Conservation (phyloP, 2,888 invertebrate genomes). For the Thumatha senex region DNA sequence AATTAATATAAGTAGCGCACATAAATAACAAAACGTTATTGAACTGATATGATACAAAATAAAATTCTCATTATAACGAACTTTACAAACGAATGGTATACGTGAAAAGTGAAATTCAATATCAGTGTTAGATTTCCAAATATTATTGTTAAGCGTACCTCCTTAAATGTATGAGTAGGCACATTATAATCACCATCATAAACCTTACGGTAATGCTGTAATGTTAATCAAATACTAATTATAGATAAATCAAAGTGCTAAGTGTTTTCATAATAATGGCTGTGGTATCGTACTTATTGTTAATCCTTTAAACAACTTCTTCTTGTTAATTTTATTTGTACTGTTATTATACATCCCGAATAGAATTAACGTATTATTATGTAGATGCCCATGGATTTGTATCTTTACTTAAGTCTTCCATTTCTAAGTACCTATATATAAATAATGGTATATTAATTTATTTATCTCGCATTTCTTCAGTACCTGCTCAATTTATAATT, state of each 20-base stretch:
- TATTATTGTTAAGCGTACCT: slow-evolving; percentile 38
- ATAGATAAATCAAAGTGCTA: slow-evolving; percentile 73
- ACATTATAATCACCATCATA: slow-evolving; percentile 44
- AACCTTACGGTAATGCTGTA: slow-evolving; percentile 28
- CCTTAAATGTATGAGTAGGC: slow-evolving; percentile 36
- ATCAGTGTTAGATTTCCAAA: slow-evolving; percentile 28
- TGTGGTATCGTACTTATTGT: slow-evolving; percentile 80
- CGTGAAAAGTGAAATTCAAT: slow-evolving; percentile 42
- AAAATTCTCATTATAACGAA: not conserved
- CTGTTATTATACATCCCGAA: slow-evolving; percentile 51
- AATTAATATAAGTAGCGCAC: not conserved
- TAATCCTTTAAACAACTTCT: slow-evolving; percentile 66
- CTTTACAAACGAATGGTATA: slow-evolving; percentile 46
- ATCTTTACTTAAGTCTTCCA: slow-evolving; percentile 79
- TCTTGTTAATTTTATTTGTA: slow-evolving; percentile 54
- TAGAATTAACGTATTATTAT: slow-evolving; percentile 56
- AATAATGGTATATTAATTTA: slow-evolving; percentile 51
- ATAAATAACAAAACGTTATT: not conserved
- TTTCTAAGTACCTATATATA: slow-evolving; percentile 67
- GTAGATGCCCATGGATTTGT: slow-evolving; percentile 70
- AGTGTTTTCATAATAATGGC: slow-evolving; percentile 78
- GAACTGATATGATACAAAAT: not conserved
- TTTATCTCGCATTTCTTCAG: slow-evolving; percentile 59
- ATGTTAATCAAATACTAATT: slow-evolving; percentile 55
- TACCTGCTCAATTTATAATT: slow-evolving; percentile 66